Percentiles rank a stretch among this genome's conserved stretches.
Evolutionary conservation across 2,113 vertebrate species (phyloP).

Genomic region (Talpa occidentalis): DNA sequence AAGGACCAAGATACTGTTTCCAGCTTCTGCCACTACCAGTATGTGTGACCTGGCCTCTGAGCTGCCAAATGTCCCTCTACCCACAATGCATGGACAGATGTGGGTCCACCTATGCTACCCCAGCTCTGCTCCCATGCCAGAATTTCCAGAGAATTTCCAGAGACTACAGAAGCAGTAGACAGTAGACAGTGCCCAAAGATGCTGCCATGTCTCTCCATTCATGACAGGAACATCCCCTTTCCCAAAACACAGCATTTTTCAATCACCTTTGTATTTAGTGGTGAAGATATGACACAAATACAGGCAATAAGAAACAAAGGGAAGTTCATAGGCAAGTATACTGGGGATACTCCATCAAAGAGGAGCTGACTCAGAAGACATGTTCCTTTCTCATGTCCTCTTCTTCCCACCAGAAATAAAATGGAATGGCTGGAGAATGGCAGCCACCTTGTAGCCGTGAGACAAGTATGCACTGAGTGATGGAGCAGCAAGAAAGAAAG

Average conservation of each 20-base stretch:
- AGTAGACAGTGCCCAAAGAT: conserved; percentile 6
- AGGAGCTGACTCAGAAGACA: background rate
- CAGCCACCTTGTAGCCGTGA: background rate
- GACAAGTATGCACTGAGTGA: background rate
- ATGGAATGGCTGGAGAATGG: background rate
- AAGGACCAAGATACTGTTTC: background rate
- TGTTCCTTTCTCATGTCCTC: background rate
- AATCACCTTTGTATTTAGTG: background rate
- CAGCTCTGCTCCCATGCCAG: background rate
- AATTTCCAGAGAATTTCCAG: background rate
- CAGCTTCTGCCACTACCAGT: background rate
- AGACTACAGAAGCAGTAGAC: background rate
- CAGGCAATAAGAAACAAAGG: background rate
- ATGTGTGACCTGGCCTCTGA: background rate
- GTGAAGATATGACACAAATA: background rate
- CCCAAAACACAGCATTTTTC: background rate
- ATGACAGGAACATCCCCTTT: background rate
- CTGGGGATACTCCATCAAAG: background rate
- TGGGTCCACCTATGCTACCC: background rate
- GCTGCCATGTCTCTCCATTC: background rate
- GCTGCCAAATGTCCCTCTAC: background rate
- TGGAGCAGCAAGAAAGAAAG: background rate
- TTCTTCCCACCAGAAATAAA: background rate
- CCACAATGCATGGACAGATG: background rate
- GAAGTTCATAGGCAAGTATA: background rate